Conservation (phyloP, 2,113 vertebrate genomes). For the Eudyptes chrysolophus region DNA sequence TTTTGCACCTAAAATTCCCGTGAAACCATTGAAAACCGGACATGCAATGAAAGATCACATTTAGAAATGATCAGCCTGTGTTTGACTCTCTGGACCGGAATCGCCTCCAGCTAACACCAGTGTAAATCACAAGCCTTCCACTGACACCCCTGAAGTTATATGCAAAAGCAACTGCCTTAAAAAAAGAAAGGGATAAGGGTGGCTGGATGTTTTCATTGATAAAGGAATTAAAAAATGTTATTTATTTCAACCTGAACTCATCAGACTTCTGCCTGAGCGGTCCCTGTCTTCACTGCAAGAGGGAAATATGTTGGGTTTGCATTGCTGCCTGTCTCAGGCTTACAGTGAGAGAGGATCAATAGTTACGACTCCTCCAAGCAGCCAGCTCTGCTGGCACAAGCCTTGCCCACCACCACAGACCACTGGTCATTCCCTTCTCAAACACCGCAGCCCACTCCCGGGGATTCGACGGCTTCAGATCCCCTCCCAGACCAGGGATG, state of each 20-base stretch:
- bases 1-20: not conserved
- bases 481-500: not conserved
- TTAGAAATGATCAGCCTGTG: not conserved
- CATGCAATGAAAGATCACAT: not conserved
- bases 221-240: not conserved
- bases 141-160: not conserved
- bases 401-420: not conserved
- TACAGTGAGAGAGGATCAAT: not conserved
- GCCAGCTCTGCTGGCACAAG: not conserved
- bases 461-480: accelerated
- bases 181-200: not conserved
- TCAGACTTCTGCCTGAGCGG: not conserved
- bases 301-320: not conserved
- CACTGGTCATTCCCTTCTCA: not conserved
- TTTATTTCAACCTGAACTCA: not conserved
- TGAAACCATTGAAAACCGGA: not conserved
- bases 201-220: not conserved
- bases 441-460: accelerated
- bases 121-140: not conserved
- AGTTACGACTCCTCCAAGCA: not conserved
- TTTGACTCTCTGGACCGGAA: not conserved
- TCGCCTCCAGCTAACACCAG: not conserved
- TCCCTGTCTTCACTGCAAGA: not conserved
- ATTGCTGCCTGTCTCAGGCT: not conserved
- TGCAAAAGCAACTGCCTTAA: not conserved